Base-by-base conservation (phyloP, 2,797 vertebrate species). In the Tenualosa thibaudeaui region DNA sequence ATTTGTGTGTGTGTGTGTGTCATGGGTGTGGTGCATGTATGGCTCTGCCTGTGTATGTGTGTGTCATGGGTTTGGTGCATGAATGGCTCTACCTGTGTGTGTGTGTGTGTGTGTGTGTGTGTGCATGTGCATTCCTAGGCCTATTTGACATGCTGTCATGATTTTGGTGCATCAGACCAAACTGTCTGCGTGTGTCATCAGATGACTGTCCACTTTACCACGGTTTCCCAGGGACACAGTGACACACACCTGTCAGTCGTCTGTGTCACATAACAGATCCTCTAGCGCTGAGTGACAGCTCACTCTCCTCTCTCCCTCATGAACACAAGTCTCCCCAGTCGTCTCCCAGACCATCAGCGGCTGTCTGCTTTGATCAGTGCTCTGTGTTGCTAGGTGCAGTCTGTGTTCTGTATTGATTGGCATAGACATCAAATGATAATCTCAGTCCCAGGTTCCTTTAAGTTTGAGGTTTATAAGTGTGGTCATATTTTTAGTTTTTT, bases 221-320 rank as follows among this genome's bases (percentile, higher is more conserved):
- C 4, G 40, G 37, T 78, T 40, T 78, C 71, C 40, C 19, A 78
- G 40, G 37, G 26, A 37, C 65, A 71, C 65, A 0, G 3, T 71
- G 26, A 71, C 65, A 71, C 65, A 83, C 82, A 51, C 82, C 43
- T 84, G 82, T 87, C 83, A 12, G 37, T 82, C 82, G 12, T 81
- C 15, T 19, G 71, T 40, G 37, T 5, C 40, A 43, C 19, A 46
- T 46, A 46, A 75, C 37, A 85, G 78, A 62, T 84, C 24, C 65
- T 58, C 82, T 82, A 43, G 82, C 60, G 3, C 37, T 5, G 62
- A n/a, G 81, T 62, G 81, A 81, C 1, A 53, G 7, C 53, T 82
- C 43, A 62, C 31, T 13, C 43, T 46, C 37, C 71, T 78, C 12
- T 8, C 15, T 37, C 24, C 31, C 71, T 12, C 10, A 46, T 37